These are phyloP conservation scores for Blomia tropicalis DNA, from an alignment of 2,888 invertebrate species.

Conservation along the genomic window DNA sequence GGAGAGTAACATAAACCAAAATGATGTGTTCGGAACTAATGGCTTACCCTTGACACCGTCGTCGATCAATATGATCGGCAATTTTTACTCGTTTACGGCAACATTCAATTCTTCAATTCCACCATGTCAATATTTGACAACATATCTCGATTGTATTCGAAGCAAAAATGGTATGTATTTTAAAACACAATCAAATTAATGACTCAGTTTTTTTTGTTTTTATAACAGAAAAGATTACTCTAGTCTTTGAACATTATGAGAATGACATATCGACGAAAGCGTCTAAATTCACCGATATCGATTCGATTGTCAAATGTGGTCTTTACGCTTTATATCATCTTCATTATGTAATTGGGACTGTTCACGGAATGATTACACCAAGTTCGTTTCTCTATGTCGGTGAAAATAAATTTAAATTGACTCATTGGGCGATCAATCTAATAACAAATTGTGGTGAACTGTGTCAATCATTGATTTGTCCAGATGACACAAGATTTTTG, in stretches of 20 bases:
- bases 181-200: neutral
- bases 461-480: conserved; percentile 15
- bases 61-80: conserved; percentile 26
- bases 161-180: conserved; percentile 36
- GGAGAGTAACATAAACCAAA: neutral
- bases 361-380: conserved; percentile 24
- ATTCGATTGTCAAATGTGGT: conserved; percentile 14
- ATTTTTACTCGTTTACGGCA: conserved; percentile 26
- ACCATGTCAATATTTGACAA: conserved; percentile 33
- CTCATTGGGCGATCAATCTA: conserved; percentile 25
- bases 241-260: conserved; percentile 25
- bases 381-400: conserved; percentile 19
- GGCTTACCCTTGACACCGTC: conserved; percentile 67
- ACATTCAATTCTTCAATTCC: conserved; percentile 31
- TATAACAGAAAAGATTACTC: conserved; percentile 22
- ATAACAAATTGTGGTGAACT: conserved; percentile 23
- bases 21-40: conserved; percentile 65
- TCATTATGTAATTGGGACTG: conserved; percentile 20
- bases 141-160: conserved; percentile 38
- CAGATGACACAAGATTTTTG: conserved; percentile 22
- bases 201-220: neutral
- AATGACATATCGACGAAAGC: neutral
- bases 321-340: conserved; percentile 23
- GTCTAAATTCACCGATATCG: neutral
- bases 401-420: conserved; percentile 19